Evolutionary conservation across 2,113 vertebrate species (phyloP), one percentile per base, ranked within the genome.

Genomic region (Anhinga anhinga): DNA sequence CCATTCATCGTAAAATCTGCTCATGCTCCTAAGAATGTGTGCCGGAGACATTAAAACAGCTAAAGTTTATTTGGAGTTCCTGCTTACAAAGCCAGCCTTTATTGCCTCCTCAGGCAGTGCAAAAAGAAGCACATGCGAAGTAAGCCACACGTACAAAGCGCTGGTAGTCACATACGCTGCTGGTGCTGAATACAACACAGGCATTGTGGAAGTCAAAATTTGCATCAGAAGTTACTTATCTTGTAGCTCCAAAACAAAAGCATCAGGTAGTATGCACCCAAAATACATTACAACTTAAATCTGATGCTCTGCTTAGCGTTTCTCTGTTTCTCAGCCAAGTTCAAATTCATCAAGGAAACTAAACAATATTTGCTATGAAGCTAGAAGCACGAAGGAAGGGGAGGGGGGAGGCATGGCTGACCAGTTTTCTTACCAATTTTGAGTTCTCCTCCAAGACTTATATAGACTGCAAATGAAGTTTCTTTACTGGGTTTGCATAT

Each of bases 91-190:
- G n/a, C 21, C 77, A 62, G 49, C 7, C 40, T 53, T 50, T n/a
- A 47, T 13, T 79, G 32, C 30, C 59, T 78, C 59, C 13, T 27
- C 49, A 53, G 49, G 67, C 22, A 34, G 55, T 4, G 32, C 36
- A 15, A 26, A 47, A 55, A 73, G 53, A 15, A 42, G 34, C 53
- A 44, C 11, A n/a, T 2, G 34, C 25, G 7, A 66, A 72, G 44
- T n/a, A 21, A 0, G 0, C 26, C 0, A 2, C 52, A 5, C 3
- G 8, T 8, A 20, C 27, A 7, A 62, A 74, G 23, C 1, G 2
- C 61, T 47, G 32, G 45, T 36, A 49, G 27, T 15, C 42, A 73
- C 0, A 3, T 9, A 10, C 1, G 2, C 40, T 56, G 44, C 58
- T 44, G 30, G 18, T 67, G 42, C 49, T 40, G 50, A 53, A 38